A percentile compares a stretch with the other conserved stretches of the same genome.
phyloP scores from a whole-genome alignment of 2,888 invertebrate species.

The Watsonalla binaria region DNA sequence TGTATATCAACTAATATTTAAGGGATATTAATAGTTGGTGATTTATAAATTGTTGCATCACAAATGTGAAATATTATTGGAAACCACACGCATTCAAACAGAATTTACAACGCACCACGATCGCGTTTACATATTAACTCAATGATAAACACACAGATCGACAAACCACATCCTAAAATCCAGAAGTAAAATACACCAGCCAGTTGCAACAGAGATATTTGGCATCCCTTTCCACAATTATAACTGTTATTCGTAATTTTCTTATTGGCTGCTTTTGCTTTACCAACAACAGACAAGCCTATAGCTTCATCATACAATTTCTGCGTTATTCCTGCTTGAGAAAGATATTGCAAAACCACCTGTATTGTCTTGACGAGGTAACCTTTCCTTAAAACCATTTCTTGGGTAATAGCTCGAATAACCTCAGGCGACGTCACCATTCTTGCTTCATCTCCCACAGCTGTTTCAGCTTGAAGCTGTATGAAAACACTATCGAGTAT shows the following conservation, averaged over 20 bases:
- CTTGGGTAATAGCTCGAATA: conserved; percentile 47
- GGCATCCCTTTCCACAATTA: conserved; percentile 51
- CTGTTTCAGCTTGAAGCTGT: conserved; percentile 41
- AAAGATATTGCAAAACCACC: conserved; percentile 33
- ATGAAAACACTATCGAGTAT: conserved; percentile 38
- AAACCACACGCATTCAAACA: background rate
- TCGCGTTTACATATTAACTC: conserved; percentile 27
- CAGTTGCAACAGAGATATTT: conserved; percentile 41
- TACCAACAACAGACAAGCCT: conserved; percentile 41
- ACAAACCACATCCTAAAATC: conserved; percentile 42
- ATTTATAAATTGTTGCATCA: too few species aligned
- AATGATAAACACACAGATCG: conserved; percentile 37
- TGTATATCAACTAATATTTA: too few species aligned
- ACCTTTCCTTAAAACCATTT: conserved; percentile 50
- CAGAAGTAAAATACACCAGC: conserved; percentile 50
- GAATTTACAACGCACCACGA: background rate
- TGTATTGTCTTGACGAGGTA: conserved; percentile 31
- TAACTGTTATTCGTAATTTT: conserved; percentile 50
- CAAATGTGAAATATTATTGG: background rate
- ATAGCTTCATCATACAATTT: conserved; percentile 46
- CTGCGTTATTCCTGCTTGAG: conserved; percentile 55
- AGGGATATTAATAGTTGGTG: too few species aligned
- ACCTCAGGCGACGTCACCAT: conserved; percentile 40
- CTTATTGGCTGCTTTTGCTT: conserved; percentile 34
- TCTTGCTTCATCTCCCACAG: conserved; percentile 49